Base-by-base conservation (phyloP, 2,888 invertebrate species). In the Taenaris catops region DNA sequence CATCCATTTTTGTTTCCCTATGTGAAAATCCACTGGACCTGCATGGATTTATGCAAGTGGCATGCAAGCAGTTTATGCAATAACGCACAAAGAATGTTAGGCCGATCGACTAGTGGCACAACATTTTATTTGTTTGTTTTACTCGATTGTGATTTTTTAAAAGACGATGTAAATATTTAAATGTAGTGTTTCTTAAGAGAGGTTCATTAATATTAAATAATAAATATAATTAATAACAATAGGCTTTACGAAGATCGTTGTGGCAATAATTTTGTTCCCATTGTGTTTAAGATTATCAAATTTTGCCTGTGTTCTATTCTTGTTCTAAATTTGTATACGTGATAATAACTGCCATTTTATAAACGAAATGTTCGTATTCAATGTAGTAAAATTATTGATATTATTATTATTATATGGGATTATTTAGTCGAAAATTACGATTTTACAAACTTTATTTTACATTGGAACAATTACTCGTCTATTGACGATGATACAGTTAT, bases 341-440 rank as follows among this genome's bases (percentile, higher is more conserved):
- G 78, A 80, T 79, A 80, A 54, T 39, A 64, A 80, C 83, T 83
- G 83, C 83, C 83, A 81, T 80, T 79, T 79, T 71, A 52, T 65
- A 68, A 64, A 55, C 11, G 26, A 53, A 44, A 58, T 55, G 50
- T 65, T 65, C 55, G 55, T 59, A 55, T 66, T 67, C 58, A 58
- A 61, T 44, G 51, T 62, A 53, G 59, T 38, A 43, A 61, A 54
- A 58, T 55, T 55, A 59, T 46, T 32, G 42, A 51, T 51, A n/a
- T n/a, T n/a, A n/a, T n/a, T n/a, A n/a, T n/a, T n/a, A n/a, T n/a
- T n/a, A n/a, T n/a, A n/a, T n/a, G n/a, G n/a, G 39, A 41, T 48
- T 42, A 34, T 43, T 48, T 41, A 46, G 33, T 45, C 48, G 37
- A 28, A 40, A 44, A 40, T 34, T 44, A 38, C 38, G 29, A 38